Evolutionary conservation across 1,140 invertebrate species (phyloP).

Genomic region (Marisa cornuarietis): DNA sequence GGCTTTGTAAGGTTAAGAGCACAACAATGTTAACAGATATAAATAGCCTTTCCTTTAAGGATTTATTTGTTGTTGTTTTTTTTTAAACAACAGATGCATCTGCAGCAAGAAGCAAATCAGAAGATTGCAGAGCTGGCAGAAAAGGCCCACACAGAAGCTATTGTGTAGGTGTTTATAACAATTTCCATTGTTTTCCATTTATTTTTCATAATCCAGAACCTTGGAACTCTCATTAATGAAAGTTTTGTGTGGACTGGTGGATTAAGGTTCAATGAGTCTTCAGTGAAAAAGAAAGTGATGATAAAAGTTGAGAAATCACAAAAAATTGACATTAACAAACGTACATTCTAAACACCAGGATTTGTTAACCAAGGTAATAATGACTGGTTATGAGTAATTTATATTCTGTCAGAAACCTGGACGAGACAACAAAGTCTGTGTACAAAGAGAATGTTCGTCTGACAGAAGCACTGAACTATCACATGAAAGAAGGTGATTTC

Average conservation of each 20-base stretch:
- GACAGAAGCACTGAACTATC: slow-evolving; percentile 61
- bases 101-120: slow-evolving; percentile 66
- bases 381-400: neutral
- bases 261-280: neutral
- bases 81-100: slow-evolving; percentile 56
- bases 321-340: neutral
- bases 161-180: slow-evolving; percentile 49
- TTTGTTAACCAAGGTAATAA: too few relatives aligned
- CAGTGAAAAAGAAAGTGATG: neutral
- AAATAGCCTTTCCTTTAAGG: too few relatives aligned
- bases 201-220: too few relatives aligned
- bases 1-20: too few relatives aligned
- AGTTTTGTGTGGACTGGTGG: too few relatives aligned
- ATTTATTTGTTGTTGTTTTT: slow-evolving; percentile 12
- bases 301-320: neutral
- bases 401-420: slow-evolving; percentile 59
- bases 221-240: too few relatives aligned
- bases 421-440: slow-evolving; percentile 65
- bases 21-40: too few relatives aligned
- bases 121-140: slow-evolving; percentile 66
- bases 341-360: neutral
- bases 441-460: slow-evolving; percentile 66
- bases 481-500: slow-evolving; percentile 62
- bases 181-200: neutral
- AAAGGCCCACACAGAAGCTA: slow-evolving; percentile 65